Conservation (phyloP, 2,113 vertebrate species). For the Eolophus roseicapilla region DNA sequence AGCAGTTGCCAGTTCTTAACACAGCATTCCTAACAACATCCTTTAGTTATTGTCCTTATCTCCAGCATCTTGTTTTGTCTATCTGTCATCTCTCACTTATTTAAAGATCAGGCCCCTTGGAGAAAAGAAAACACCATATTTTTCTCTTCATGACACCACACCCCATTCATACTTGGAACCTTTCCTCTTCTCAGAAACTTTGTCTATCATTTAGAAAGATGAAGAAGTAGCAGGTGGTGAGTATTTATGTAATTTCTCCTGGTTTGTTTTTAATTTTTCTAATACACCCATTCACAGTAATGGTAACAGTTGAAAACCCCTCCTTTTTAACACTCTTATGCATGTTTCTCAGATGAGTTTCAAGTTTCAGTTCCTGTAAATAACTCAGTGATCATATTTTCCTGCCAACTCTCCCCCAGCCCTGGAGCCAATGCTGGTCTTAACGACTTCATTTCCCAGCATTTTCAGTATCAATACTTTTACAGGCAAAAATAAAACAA, state of each 20-base stretch:
- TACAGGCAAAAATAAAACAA: not conserved
- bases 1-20: not conserved
- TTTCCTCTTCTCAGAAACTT: not conserved
- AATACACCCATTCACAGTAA: not conserved
- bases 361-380: constrained; percentile 39
- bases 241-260: not conserved
- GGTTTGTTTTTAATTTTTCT: not conserved
- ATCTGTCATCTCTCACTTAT: not conserved
- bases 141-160: not conserved
- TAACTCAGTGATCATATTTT: not conserved
- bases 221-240: not conserved
- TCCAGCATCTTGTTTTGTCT: not conserved
- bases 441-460: not conserved
- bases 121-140: not conserved
- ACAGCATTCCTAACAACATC: not conserved
- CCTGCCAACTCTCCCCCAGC: not conserved
- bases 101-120: not conserved
- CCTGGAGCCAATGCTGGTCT: not conserved
- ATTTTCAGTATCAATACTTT: not conserved
- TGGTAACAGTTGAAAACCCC: not conserved
- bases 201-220: not conserved
- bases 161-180: not conserved
- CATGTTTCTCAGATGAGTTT: not conserved
- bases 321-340: not conserved
- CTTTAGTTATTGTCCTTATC: not conserved